Base-by-base conservation (phyloP, 2,113 vertebrate genomes). In the Gila orcuttii region DNA sequence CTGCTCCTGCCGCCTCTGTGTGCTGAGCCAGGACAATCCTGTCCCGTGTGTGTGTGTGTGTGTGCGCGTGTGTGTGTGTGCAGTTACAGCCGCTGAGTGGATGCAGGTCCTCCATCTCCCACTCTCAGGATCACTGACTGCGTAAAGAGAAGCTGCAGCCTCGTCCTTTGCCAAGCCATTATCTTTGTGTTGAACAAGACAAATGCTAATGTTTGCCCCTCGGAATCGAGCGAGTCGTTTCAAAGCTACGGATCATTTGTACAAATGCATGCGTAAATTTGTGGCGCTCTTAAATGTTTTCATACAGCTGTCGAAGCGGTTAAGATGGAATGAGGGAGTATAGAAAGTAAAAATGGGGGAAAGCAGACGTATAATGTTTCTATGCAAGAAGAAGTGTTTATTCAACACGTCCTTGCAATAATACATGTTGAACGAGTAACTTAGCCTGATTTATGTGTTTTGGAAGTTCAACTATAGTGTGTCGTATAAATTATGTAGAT, bases 101-200 rank as follows among this genome's bases (percentile, higher is more conserved):
- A 74, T 60, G 83, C 21, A 42, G 59, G 86, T 52, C 78, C 84
- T 86, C 83, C 87, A 87, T 89, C 89, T 88, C 85, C 75, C 47
- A 42, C 82, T 82, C 86, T 90, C 88, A 88, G 83, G 71, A 82
- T 79, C 87, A 86, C 87, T 89, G 89, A 87, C 57, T 39, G 15
- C 10, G 39, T 36, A 42, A 68, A 36, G 85, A 81, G 78, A 80
- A 62, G 74, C 79, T 73, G 62, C 76, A 82, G 73, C 45, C 52
- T 81, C 79, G 15, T 77, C 50, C 25, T n/a, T 82, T 60, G 74
- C 88, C 87, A 87, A 73, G 45, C 80, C 85, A 89, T 89, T 89
- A 89, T 88, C 85, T 83, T 64, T 3, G 82, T 88, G 85, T 87
- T 88, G 87, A 89, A 86, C 86, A 89, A 89, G 85, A 87, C 85